phyloP scores from a whole-genome alignment of 1,140 invertebrate genomes.

The Ylistrum balloti region DNA sequence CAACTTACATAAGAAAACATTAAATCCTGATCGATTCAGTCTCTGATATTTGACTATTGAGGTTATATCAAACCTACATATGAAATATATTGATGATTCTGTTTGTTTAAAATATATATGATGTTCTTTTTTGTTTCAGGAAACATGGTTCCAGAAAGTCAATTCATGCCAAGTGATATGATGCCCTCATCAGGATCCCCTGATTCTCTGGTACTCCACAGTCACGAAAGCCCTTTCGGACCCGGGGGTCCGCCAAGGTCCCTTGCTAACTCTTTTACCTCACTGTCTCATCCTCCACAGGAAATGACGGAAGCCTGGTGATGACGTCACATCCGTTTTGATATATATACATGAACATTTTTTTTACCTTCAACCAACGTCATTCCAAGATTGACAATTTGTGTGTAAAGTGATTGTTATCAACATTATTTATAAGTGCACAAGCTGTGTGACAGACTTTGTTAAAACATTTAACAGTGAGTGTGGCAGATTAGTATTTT shows the following conservation, averaged over 20 bases:
- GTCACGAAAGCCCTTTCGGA: slow-evolving; percentile 63
- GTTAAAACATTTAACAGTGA: no score
- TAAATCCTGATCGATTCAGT: no score
- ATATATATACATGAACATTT: slow-evolving; percentile 53
- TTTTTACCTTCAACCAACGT: not conserved
- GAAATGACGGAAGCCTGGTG: slow-evolving; percentile 69
- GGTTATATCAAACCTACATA: no score
- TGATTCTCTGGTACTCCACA: slow-evolving; percentile 62
- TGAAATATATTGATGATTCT: no score
- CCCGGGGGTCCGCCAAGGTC: slow-evolving; percentile 62
- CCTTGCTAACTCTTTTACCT: slow-evolving; percentile 58
- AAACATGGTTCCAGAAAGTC: slow-evolving; percentile 62
- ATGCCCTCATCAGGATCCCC: slow-evolving; percentile 65
- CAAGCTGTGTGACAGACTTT: not conserved
- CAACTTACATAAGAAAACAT: no score
- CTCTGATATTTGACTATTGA: no score
- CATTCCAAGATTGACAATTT: not conserved
- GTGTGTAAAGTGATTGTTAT: slow-evolving; percentile 29
- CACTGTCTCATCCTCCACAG: slow-evolving; percentile 59
- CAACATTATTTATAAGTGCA: slow-evolving; percentile 1
- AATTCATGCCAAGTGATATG: slow-evolving; percentile 69
- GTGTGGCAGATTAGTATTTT: not conserved
- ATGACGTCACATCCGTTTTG: slow-evolving; percentile 56
- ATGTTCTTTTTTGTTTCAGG: slow-evolving; percentile 54
- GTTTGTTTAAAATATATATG: not conserved